Evolutionary conservation across 1,140 invertebrate species (phyloP), one percentile per base, ranked within the genome.

Genomic region (Cyrtorhinus lividipennis): DNA sequence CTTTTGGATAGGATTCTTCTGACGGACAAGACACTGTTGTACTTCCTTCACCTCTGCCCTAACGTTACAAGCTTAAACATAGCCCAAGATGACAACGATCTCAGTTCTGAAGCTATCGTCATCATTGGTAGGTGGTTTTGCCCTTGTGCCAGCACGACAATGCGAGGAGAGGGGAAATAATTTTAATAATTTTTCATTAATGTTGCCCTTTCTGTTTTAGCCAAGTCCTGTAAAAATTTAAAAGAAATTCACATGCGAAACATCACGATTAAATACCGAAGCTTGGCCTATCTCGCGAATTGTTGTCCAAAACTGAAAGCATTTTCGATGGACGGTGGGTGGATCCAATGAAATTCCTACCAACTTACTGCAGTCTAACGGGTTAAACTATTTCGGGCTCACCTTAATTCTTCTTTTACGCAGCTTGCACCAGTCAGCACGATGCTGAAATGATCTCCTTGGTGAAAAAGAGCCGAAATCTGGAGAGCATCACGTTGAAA

Each of bases 41-140:
- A 53, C 18, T 53, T 53, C 48, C 48, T 53, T 3, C 48, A 53
- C 20, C 48, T 53, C 20, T 53, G 48, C 20, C 48, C 48, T 8
- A 53, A 53, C 20, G 48, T 53, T 53, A 53, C 48, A 53, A 53
- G 48, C 20, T 20, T 53, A 5, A 53, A 53, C 20, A 53, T 53
- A 13, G 48, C 48, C 18, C 10, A 53, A 22, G 48, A 53, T 53
- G 48, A 53, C 5, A 53, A 22, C 48, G 48, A 53, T 22, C 48
- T 53, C 18, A 10, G 10, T 13, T 53, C 48, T 22, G 20, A 53
- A 12, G 48, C 48, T 20, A 53, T 53, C 10, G 20, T 53, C 18
- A 53, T 53, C 18, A 53, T 53, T 5, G 48, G 48, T 53, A 53
- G 18, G 48, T 20, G 48, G 5, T 53, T 13, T 53, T 22, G 18